Base-by-base conservation (phyloP, 2,888 invertebrate species). In the Thyatira batis region DNA sequence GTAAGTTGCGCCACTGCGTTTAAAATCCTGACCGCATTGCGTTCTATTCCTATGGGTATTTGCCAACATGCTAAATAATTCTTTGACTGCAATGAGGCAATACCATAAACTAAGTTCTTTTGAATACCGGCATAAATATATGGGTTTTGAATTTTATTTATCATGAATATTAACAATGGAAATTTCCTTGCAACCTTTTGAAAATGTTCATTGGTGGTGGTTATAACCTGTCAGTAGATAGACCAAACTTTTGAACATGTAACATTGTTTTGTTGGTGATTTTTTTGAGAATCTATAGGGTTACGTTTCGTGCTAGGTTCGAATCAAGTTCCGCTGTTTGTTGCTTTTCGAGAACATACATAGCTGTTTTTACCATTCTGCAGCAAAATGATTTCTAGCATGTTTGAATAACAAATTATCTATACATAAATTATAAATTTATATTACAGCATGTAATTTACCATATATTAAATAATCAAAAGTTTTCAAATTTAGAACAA, bases 11-110 rank as follows among this genome's bases (percentile, higher is more conserved):
- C 25, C 39, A 51, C 10, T 54, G 54, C 51, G 54, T 44, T 51
- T 54, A 23, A 51, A 51, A 48, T 27, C 48, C 48, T 10, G 20
- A 48, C 48, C 50, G 64, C 64, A 66, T 51, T 67, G 68, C 65
- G 63, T 55, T 54, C 57, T 33, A 30, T 30, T 62, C 64, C 60
- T 20, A 51, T 49, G 56, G 63, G 58, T 61, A 49, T 50, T 57
- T 11, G 43, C 54, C 58, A 58, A 69, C 69, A 69, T 69, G 69
- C 67, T 61, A 48, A 68, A 62, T 65, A 55, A 59, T 55, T 57
- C 56, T 60, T 57, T 46, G 51, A 58, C 57, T 67, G 60, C 63
- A 60, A 56, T 60, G 46, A 49, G 39, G 17, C 4, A 17, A 39
- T 39, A 17, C 39, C 39, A 1, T 39, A 39, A 11, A 11, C 17